A percentile compares a stretch with the other conserved stretches of the same genome.
These are phyloP conservation scores for Amblyraja radiata DNA, from an alignment of 2,797 vertebrate species.

Conservation along the genomic window DNA sequence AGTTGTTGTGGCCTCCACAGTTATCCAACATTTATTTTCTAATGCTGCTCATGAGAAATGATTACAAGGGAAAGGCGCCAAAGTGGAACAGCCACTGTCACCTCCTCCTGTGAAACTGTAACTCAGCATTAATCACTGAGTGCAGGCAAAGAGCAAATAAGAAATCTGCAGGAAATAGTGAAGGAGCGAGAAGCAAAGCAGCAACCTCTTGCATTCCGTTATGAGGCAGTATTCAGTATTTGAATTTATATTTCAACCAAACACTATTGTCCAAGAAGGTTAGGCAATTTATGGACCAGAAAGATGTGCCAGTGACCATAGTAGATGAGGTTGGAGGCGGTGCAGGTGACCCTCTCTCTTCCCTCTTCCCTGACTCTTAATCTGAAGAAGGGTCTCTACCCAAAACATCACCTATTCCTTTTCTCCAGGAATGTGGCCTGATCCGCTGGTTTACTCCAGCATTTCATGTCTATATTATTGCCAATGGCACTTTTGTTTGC, in stretches of 20 bases:
- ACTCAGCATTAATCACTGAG: not conserved
- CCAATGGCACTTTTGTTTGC: too few relatives aligned
- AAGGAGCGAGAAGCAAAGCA: not conserved
- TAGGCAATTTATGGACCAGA: not conserved
- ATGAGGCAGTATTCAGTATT: not conserved
- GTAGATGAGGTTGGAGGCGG: too few relatives aligned
- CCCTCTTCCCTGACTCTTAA: too few relatives aligned
- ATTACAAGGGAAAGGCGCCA: not conserved
- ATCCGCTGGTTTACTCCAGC: too few relatives aligned
- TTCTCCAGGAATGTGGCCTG: too few relatives aligned
- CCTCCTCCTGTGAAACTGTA: not conserved
- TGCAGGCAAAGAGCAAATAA: not conserved
- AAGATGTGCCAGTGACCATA: too few relatives aligned
- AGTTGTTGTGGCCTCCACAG: not conserved
- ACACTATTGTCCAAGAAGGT: not conserved
- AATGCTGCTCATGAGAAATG: not conserved
- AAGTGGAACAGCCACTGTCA: not conserved
- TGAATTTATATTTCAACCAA: not conserved
- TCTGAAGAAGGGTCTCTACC: too few relatives aligned
- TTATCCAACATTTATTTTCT: not conserved
- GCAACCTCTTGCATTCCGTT: not conserved
- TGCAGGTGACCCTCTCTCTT: too few relatives aligned
- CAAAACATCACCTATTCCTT: too few relatives aligned
- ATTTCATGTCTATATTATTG: too few relatives aligned
- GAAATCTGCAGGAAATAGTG: not conserved